phyloP scores from a whole-genome alignment of 37 sponge, comb jelly and placozoan genomes.

The Cladorhizidae sp. region DNA sequence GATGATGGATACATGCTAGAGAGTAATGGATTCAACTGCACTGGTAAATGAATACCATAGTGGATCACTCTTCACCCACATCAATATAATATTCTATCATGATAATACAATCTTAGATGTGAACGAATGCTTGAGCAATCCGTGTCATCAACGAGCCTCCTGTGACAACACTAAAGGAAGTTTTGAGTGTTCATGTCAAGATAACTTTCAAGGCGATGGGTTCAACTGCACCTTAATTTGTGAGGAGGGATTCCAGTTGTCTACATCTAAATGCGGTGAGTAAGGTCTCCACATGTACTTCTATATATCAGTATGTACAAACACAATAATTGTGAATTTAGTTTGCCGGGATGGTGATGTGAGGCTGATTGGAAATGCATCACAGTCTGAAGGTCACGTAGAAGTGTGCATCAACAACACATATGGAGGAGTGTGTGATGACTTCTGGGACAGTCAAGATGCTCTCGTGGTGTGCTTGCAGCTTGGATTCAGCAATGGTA shows the following conservation, averaged over 20 bases:
- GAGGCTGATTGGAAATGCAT: background rate
- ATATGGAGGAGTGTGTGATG: conserved; percentile 49
- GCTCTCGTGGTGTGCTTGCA: conserved; percentile 33
- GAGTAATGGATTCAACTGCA: conserved; percentile 13
- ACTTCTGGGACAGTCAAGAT: conserved; percentile 42
- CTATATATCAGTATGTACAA: too few species aligned
- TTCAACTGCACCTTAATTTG: conserved; percentile 8
- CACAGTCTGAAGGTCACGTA: conserved; percentile 15
- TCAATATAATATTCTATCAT: background rate
- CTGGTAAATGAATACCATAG: background rate
- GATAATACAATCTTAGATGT: conserved; percentile 44
- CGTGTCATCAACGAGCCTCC: conserved; percentile 25
- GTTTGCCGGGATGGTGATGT: conserved; percentile 41
- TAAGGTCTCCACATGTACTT: background rate
- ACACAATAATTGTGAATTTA: background rate
- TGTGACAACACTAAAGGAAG: conserved; percentile 37
- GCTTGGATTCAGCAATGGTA: conserved; percentile 10
- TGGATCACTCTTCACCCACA: background rate
- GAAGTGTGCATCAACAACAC: conserved; percentile 36
- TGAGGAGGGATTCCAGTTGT: conserved; percentile 9
- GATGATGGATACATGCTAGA: conserved; percentile 31
- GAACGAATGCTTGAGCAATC: conserved; percentile 30
- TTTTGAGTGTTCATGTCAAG: conserved; percentile 27
- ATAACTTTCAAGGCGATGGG: conserved; percentile 27
- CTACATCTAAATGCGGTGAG: conserved; percentile 5